Percentiles rank a stretch among this genome's conserved stretches.
These are phyloP conservation scores for Pachliopta kotzebuea DNA, from an alignment of 2,888 invertebrate species.

Conservation along the genomic window DNA sequence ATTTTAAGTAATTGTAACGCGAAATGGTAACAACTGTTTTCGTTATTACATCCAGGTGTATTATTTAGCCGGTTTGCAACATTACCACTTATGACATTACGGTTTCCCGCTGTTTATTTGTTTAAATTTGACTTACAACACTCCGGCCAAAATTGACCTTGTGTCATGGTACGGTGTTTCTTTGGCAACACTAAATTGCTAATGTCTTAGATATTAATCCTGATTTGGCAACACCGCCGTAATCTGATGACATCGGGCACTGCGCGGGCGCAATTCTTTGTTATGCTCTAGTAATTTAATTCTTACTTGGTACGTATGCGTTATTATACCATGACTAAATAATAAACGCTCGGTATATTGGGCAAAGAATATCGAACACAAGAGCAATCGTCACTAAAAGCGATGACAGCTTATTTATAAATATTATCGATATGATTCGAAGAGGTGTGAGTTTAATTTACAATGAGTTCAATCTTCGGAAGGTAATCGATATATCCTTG, in stretches of 20 bases:
- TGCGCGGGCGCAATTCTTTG: constrained; percentile 40
- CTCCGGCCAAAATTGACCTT: constrained; percentile 52
- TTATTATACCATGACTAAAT: constrained; percentile 13
- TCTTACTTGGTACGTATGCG: constrained; percentile 34
- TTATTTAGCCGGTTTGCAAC: not conserved
- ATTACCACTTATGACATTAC: constrained; percentile 11
- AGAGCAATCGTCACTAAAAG: not conserved
- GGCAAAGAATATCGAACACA: not conserved
- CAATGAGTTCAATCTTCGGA: no score
- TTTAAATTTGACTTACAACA: constrained; percentile 36
- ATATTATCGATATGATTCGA: no score
- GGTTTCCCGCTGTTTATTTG: constrained; percentile 16
- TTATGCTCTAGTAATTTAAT: constrained; percentile 65
- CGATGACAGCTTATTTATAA: no score
- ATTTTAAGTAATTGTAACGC: constrained; percentile 5
- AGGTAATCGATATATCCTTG: no score
- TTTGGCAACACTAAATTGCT: constrained; percentile 56
- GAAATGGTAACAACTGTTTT: constrained; percentile 2
- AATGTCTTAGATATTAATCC: constrained; percentile 67
- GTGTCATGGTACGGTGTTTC: constrained; percentile 46
- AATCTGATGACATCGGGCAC: constrained; percentile 42
- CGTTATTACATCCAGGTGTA: constrained; percentile 5
- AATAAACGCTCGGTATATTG: not conserved
- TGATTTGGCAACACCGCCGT: constrained; percentile 48
- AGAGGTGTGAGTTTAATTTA: no score